These are phyloP conservation scores for Dipodomys ordii DNA, from an alignment of 2,113 vertebrate species.

Conservation along the genomic window DNA sequence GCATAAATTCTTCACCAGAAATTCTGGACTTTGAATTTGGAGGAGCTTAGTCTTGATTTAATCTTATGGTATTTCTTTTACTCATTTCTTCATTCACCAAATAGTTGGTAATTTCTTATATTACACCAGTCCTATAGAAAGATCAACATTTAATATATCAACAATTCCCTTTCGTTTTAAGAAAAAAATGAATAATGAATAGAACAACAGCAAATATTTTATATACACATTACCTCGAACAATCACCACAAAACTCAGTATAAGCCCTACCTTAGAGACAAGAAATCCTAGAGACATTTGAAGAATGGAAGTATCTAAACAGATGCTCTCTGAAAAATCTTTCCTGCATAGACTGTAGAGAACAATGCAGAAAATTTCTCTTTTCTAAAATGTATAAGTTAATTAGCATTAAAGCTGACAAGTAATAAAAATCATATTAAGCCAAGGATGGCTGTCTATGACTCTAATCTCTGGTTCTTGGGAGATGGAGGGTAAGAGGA, in stretches of 20 bases:
- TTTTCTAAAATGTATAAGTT: background rate
- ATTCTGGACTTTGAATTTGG: background rate
- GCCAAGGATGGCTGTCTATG: too few relatives aligned
- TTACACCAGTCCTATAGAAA: background rate
- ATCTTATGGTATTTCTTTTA: background rate
- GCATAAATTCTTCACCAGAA: background rate
- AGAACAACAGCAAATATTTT: background rate
- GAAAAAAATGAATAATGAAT: background rate
- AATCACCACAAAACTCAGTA: background rate
- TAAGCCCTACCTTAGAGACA: background rate
- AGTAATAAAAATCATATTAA: background rate
- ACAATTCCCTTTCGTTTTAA: background rate
- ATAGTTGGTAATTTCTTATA: background rate
- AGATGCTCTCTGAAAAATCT: background rate
- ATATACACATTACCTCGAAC: background rate
- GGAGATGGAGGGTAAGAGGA: too few relatives aligned
- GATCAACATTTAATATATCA: background rate
- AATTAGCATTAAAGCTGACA: background rate
- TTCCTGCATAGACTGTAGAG: background rate
- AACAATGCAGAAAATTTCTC: background rate
- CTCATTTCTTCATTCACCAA: background rate
- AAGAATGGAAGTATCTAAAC: background rate
- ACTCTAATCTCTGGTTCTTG: too few relatives aligned
- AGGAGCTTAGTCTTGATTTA: background rate
- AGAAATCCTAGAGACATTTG: background rate